Evolutionary conservation across 2,888 invertebrate genomes (phyloP).

Genomic region (Drosophila anomelani): DNA sequence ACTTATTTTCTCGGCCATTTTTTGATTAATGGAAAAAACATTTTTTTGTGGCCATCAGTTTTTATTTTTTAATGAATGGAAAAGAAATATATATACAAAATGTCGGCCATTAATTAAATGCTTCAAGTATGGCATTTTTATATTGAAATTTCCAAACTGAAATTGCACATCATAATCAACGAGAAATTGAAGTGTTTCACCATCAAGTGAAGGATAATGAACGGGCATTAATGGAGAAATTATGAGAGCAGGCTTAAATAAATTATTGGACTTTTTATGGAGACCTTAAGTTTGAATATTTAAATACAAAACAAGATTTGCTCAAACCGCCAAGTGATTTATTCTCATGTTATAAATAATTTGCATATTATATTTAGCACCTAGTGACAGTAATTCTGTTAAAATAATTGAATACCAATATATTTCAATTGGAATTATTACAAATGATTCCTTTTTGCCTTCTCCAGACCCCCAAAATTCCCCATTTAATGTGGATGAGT

Average conservation of each 20-base stretch:
- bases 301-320: neutral
- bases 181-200: slow-evolving; percentile 33
- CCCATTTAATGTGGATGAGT: slow-evolving; percentile 28
- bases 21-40: slow-evolving; percentile 76
- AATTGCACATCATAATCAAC: slow-evolving; percentile 42
- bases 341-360: neutral
- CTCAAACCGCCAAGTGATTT: neutral
- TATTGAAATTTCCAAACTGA: neutral
- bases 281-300: neutral
- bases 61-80: slow-evolving; percentile 55
- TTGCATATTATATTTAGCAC: neutral
- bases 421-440: slow-evolving; percentile 7
- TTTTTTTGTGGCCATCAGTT: slow-evolving; percentile 46
- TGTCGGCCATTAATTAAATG: slow-evolving; percentile 66
- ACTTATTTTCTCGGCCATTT: slow-evolving; percentile 60
- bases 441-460: neutral
- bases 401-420: neutral
- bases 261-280: neutral
- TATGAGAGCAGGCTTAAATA: slow-evolving; percentile 9
- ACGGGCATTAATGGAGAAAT: slow-evolving; percentile 19
- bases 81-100: slow-evolving; percentile 39
- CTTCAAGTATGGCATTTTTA: slow-evolving; percentile 28
- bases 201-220: slow-evolving; percentile 32
- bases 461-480: neutral
- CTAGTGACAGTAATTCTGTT: slow-evolving; percentile 4